Percentiles rank a stretch among this genome's conserved stretches.
phyloP scores from a whole-genome alignment of 2,888 invertebrate species.

The Tethea ocularis region DNA sequence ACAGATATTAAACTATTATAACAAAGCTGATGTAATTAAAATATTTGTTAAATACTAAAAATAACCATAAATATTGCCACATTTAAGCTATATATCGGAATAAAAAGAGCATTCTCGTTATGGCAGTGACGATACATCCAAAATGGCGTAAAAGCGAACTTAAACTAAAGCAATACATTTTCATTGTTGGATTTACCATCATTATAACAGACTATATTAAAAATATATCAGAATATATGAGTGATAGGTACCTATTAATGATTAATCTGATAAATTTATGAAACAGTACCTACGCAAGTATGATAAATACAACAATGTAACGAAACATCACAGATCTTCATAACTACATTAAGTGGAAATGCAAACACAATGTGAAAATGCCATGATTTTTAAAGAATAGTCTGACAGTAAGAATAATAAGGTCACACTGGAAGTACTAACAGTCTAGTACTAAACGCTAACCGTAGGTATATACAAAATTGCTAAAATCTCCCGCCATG shows the following conservation, averaged over 20 bases:
- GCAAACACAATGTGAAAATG: slow-evolving; percentile 43
- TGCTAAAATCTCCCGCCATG: slow-evolving; percentile 47
- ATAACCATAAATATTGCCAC: slow-evolving; percentile 21
- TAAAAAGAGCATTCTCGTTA: neutral
- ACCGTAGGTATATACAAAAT: slow-evolving; percentile 65
- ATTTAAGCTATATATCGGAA: slow-evolving; percentile 26
- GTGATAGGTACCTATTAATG: no score
- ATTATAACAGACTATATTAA: slow-evolving; percentile 11
- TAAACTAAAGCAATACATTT: slow-evolving; percentile 25
- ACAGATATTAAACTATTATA: slow-evolving; percentile 40
- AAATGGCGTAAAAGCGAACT: slow-evolving; percentile 36
- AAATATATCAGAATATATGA: slow-evolving; percentile 12
- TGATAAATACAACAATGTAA: slow-evolving; percentile 51
- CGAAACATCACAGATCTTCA: slow-evolving; percentile 77
- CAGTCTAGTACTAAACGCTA: slow-evolving; percentile 67
- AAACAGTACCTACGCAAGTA: neutral
- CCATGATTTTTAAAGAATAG: slow-evolving; percentile 60
- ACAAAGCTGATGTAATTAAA: slow-evolving; percentile 46
- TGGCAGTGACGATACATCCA: slow-evolving; percentile 41
- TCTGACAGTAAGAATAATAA: slow-evolving; percentile 66
- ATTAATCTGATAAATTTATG: neutral
- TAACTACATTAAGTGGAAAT: slow-evolving; percentile 61
- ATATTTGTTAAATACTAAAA: slow-evolving; percentile 17
- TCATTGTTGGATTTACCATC: slow-evolving; percentile 10
- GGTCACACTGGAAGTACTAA: slow-evolving; percentile 79